These are phyloP conservation scores for Trichechus manatus DNA, from an alignment of 2,113 vertebrate species.

Conservation along the genomic window DNA sequence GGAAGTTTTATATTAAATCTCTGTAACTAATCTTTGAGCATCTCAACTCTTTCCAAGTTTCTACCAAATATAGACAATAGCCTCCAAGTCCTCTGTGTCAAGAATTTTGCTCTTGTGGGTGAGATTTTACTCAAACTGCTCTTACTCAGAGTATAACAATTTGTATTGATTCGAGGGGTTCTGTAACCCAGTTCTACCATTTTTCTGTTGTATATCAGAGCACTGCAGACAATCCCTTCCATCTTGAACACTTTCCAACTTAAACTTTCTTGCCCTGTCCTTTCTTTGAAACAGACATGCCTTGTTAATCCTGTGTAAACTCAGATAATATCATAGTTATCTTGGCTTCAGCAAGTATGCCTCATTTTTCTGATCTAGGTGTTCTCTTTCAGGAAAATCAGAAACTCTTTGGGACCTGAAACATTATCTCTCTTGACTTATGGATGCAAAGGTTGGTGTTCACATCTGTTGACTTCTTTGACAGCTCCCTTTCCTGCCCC, in stretches of 20 bases:
- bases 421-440: not conserved
- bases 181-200: not conserved
- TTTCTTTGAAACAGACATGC: not conserved
- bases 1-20: not conserved
- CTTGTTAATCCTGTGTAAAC: not conserved
- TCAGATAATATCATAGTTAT: not conserved
- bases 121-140: not conserved
- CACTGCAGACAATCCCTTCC: not conserved
- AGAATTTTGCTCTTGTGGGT: not conserved
- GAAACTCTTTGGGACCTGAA: not conserved
- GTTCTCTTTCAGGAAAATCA: constrained; percentile 26
- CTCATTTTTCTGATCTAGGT: not conserved
- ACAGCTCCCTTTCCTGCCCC: not conserved
- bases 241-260: not conserved
- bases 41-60: not conserved
- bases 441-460: not conserved
- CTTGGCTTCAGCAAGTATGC: not conserved
- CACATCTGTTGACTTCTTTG: not conserved
- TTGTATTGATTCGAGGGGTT: not conserved
- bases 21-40: not conserved
- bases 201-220: not conserved
- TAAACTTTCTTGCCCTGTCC: not conserved
- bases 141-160: not conserved
- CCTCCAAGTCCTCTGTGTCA: not conserved
- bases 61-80: not conserved